Evolutionary conservation across 2,113 vertebrate genomes (phyloP).

Genomic region (Sinocyclocheilus anophthalmus): DNA sequence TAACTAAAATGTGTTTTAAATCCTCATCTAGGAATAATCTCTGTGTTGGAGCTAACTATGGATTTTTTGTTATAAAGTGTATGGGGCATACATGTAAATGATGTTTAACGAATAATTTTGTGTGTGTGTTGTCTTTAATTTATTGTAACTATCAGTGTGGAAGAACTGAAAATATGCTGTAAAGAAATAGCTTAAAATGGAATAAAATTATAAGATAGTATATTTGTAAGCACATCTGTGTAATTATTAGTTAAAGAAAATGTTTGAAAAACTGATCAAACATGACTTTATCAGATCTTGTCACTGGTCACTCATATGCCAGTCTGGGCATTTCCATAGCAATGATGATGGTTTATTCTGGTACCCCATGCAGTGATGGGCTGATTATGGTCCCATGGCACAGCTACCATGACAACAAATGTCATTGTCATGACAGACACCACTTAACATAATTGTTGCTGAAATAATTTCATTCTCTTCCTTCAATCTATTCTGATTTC

Average conservation of each 20-base stretch:
- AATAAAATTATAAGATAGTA: not conserved
- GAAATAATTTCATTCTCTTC: conserved; percentile 1
- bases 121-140: not conserved
- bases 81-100: not conserved
- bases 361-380: not conserved
- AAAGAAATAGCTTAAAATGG: not conserved
- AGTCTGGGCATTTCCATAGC: not conserved
- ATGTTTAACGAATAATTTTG: too few relatives aligned
- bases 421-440: not conserved
- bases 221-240: not conserved
- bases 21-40: not conserved
- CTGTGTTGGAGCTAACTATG: not conserved
- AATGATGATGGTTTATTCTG: not conserved
- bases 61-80: too few relatives aligned
- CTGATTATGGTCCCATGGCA: conserved; percentile 9
- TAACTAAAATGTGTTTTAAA: not conserved
- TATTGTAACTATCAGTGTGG: not conserved
- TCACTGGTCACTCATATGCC: not conserved
- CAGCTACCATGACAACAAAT: conserved; percentile 46
- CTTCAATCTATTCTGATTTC: not conserved
- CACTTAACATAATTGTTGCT: conserved; percentile 15
- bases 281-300: not conserved
- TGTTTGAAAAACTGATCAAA: too few relatives aligned
- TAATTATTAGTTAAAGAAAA: not conserved
- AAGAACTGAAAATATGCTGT: not conserved